Evolutionary conservation across 1,140 invertebrate genomes (phyloP).

Genomic region (Drosophila pachea): DNA sequence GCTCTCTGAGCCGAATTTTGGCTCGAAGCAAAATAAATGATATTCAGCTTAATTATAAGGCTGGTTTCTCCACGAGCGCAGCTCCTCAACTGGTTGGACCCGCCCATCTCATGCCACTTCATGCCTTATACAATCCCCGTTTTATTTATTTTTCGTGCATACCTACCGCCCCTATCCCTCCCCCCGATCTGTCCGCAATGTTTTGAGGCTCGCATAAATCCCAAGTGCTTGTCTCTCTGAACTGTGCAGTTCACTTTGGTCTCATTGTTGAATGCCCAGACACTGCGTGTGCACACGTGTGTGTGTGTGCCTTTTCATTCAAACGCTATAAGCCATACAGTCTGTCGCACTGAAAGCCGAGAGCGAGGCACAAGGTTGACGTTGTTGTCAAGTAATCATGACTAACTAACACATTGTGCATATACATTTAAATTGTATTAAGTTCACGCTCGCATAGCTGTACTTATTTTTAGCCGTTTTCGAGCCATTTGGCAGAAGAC

Average conservation of each 20-base stretch:
- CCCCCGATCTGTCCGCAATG: too few species aligned
- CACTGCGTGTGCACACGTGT: slow-evolving; percentile 28
- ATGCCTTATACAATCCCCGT: slow-evolving; percentile 24
- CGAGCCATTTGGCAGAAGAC: slow-evolving; percentile 1
- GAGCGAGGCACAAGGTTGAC: slow-evolving; percentile 72
- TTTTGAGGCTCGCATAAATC: slow-evolving; percentile 65
- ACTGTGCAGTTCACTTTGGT: slow-evolving; percentile 45
- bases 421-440: slow-evolving; percentile 27
- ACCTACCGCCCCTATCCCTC: slow-evolving; percentile 9
- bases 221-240: slow-evolving; percentile 57
- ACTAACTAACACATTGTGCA: slow-evolving; percentile 54
- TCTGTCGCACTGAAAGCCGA: slow-evolving; percentile 53
- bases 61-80: too few species aligned
- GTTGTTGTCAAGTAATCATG: slow-evolving; percentile 75
- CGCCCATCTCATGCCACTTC: not conserved
- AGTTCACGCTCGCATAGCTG: slow-evolving; percentile 24
- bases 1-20: too few species aligned
- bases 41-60: too few species aligned
- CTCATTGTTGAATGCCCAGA: slow-evolving; percentile 46
- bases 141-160: slow-evolving; percentile 5
- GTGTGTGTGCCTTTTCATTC: slow-evolving; percentile 63
- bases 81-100: too few species aligned
- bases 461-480: slow-evolving; percentile 17
- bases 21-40: too few species aligned
- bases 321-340: slow-evolving; percentile 47